phyloP scores from a whole-genome alignment of 2,888 invertebrate species.

The Meteorus colon region DNA sequence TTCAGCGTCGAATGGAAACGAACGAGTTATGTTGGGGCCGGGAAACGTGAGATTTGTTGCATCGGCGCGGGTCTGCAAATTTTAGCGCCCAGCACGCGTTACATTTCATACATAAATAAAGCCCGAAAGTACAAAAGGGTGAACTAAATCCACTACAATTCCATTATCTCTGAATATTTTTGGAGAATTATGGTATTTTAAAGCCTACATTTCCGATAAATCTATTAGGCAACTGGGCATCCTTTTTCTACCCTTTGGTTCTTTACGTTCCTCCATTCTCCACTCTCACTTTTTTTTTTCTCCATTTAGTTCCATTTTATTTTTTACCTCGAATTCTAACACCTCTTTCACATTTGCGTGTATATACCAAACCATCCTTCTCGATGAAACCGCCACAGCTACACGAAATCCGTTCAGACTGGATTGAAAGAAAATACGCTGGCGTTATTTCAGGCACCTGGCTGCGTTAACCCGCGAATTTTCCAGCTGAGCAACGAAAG shows the following conservation, averaged over 20 bases:
- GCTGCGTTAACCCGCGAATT: slow-evolving; percentile 52
- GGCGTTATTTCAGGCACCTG: slow-evolving; percentile 66
- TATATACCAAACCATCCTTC: neutral
- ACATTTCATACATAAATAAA: slow-evolving; percentile 6
- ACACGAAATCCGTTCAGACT: slow-evolving; percentile 59
- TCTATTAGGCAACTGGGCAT: neutral
- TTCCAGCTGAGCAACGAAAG: slow-evolving; percentile 52
- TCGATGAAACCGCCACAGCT: slow-evolving; percentile 23
- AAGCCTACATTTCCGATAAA: slow-evolving; percentile 28
- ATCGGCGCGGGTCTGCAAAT: slow-evolving; percentile 29
- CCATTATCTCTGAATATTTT: slow-evolving; percentile 9
- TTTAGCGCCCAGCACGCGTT: slow-evolving; percentile 15
- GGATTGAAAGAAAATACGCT: slow-evolving; percentile 70
- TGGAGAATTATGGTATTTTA: slow-evolving; percentile 19
- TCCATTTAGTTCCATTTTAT: slow-evolving; percentile 12
- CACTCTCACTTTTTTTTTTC: slow-evolving; percentile 26
- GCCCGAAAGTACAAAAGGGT: slow-evolving; percentile 6
- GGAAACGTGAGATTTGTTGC: slow-evolving; percentile 41
- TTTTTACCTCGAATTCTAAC: slow-evolving; percentile 32
- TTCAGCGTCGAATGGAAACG: slow-evolving; percentile 43
- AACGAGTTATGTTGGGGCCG: slow-evolving; percentile 39
- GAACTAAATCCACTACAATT: slow-evolving; percentile 19
- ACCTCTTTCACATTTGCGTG: slow-evolving; percentile 46
- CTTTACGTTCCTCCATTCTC: slow-evolving; percentile 29
- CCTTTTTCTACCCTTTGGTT: neutral